Percentiles rank a stretch among this genome's conserved stretches.
phyloP scores from a whole-genome alignment of 2,888 invertebrate genomes.

The Diachrysia chrysitis region DNA sequence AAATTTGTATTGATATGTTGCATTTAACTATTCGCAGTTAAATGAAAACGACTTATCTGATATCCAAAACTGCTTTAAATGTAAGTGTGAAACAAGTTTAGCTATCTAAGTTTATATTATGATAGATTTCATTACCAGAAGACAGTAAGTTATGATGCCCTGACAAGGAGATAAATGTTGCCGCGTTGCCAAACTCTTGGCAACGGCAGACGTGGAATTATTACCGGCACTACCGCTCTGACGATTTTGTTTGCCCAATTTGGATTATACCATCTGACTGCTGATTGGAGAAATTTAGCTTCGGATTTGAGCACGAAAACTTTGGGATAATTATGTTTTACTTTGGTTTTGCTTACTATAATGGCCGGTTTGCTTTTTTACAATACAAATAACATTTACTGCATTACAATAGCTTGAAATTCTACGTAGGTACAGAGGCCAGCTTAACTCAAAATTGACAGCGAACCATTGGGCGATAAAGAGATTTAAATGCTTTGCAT shows the following conservation, averaged over 20 bases:
- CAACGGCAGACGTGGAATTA: conserved; percentile 27
- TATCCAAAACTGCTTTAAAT: too few species aligned
- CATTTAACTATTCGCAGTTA: too few species aligned
- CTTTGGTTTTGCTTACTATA: too few species aligned
- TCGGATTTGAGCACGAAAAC: conserved; percentile 46
- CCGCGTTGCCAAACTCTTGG: conserved; percentile 47
- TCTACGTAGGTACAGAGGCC: too few species aligned
- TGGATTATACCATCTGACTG: conserved; percentile 54
- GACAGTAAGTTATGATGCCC: conserved; percentile 60
- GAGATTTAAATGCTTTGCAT: conserved; percentile 6
- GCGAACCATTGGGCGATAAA: background rate
- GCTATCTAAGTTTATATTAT: conserved; percentile 23
- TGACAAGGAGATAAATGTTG: conserved; percentile 61
- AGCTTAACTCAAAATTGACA: too few species aligned
- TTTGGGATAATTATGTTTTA: conserved; percentile 20
- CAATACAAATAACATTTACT: too few species aligned
- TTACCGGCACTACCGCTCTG: conserved; percentile 44
- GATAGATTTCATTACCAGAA: conserved; percentile 54
- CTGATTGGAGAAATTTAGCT: conserved; percentile 55
- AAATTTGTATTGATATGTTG: too few species aligned
- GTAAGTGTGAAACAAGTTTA: background rate
- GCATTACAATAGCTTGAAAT: too few species aligned
- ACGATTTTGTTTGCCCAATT: conserved; percentile 58
- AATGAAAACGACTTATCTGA: too few species aligned
- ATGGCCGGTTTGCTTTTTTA: too few species aligned